Conservation (phyloP, 2,888 invertebrate genomes). For the Pemphredon lugubris region DNA sequence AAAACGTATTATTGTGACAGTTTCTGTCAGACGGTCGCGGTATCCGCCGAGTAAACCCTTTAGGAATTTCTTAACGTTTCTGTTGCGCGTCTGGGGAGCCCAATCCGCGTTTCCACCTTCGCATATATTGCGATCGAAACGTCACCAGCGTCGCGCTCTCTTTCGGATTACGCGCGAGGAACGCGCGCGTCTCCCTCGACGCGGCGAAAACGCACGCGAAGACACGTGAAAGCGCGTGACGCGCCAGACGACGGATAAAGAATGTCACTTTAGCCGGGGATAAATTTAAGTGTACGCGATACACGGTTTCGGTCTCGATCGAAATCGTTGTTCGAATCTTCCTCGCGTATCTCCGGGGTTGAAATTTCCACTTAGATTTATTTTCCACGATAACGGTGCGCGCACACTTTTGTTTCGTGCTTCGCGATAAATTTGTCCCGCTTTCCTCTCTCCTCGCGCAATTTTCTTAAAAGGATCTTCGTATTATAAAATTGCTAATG, state of each 20-base stretch:
- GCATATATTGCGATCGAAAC: conserved; percentile 14
- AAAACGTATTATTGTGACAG: conserved; percentile 56
- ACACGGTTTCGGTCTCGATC: too few species aligned
- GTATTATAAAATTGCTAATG: neutral
- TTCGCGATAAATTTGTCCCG: too few species aligned
- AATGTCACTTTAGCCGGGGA: too few species aligned
- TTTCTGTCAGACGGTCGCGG: conserved; percentile 31
- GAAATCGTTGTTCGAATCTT: too few species aligned
- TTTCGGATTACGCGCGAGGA: conserved; percentile 16
- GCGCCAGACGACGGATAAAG: too few species aligned
- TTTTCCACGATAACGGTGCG: too few species aligned
- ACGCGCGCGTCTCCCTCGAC: neutral
- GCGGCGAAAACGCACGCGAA: neutral
- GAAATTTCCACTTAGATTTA: too few species aligned
- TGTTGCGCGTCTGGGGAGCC: conserved; percentile 10
- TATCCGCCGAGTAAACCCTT: conserved; percentile 2
- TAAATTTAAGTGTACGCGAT: too few species aligned
- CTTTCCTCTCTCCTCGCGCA: too few species aligned
- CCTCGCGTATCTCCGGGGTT: too few species aligned
- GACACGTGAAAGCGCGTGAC: too few species aligned
- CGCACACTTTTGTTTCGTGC: too few species aligned
- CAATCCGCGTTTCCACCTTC: neutral
- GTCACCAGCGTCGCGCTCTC: conserved; percentile 4
- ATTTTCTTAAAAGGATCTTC: neutral
- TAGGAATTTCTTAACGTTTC: conserved; percentile 10